Evolutionary conservation across 2,888 invertebrate species (phyloP).

Genomic region (Apomyelois bistriatella): DNA sequence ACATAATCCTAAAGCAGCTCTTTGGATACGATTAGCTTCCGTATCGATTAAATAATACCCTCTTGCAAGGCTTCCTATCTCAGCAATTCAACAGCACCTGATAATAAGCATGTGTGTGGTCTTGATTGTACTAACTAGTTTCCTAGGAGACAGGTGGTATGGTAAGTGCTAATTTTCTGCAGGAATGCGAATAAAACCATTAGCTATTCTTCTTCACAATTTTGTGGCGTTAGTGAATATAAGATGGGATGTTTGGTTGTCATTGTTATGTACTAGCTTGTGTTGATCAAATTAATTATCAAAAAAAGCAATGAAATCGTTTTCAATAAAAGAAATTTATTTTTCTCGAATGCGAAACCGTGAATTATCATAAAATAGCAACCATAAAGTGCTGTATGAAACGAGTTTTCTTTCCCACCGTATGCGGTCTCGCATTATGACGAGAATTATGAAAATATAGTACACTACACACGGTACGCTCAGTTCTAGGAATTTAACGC

Average conservation of each 20-base stretch:
- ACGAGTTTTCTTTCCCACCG: conserved; percentile 9
- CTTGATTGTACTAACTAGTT: not conserved
- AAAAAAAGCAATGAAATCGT: not conserved
- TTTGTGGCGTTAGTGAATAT: no score
- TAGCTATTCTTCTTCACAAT: no score
- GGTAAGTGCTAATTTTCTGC: not conserved
- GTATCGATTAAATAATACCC: conserved; percentile 4
- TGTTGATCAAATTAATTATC: no score
- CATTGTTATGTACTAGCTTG: no score
- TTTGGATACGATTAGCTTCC: not conserved
- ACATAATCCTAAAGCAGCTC: not conserved
- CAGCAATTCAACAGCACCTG: not conserved
- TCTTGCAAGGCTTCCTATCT: conserved; percentile 3
- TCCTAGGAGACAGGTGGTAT: not conserved
- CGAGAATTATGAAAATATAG: not conserved
- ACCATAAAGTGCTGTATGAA: not conserved
- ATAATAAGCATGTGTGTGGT: not conserved
- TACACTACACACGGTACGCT: not conserved
- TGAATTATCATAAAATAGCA: conserved; percentile 1
- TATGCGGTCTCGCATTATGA: not conserved
- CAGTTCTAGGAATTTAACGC: not conserved
- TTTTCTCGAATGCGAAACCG: not conserved
- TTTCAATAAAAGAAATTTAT: not conserved
- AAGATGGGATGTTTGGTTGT: no score
- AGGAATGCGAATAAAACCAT: not conserved